Evolutionary conservation across 2,797 vertebrate species (phyloP).

Genomic region (Lophius americanus): DNA sequence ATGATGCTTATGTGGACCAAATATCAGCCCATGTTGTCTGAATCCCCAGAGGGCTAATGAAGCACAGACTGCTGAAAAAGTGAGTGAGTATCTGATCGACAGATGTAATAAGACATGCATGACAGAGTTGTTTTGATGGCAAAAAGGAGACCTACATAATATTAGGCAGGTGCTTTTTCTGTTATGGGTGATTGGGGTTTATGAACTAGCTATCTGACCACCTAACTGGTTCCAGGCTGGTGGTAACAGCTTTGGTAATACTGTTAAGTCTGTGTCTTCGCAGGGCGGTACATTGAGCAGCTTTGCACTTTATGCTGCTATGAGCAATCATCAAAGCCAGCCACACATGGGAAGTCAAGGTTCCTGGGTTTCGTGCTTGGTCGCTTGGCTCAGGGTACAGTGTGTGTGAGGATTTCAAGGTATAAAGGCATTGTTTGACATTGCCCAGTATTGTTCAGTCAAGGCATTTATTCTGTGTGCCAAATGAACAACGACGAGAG

Average conservation of each 20-base stretch:
- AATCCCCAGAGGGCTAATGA: too few species aligned
- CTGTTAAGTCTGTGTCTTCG: slow-evolving; percentile 62
- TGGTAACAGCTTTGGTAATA: slow-evolving; percentile 48
- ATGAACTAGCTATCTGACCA: slow-evolving; percentile 21
- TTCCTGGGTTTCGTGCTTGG: slow-evolving; percentile 61
- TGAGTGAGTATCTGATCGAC: too few species aligned
- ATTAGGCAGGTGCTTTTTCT: too few species aligned
- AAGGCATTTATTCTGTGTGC: slow-evolving; percentile 47
- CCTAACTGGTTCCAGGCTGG: slow-evolving; percentile 41
- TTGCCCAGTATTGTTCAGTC: slow-evolving; percentile 37
- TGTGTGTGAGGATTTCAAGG: slow-evolving; percentile 42
- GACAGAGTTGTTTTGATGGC: too few species aligned
- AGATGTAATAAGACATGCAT: too few species aligned
- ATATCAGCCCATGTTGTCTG: too few species aligned
- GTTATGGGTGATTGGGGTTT: too few species aligned
- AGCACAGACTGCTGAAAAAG: too few species aligned
- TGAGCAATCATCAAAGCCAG: slow-evolving; percentile 81
- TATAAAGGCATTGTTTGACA: slow-evolving; percentile 58
- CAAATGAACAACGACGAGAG: slow-evolving; percentile 36
- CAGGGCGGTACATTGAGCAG: slow-evolving; percentile 71
- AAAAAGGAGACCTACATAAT: too few species aligned
- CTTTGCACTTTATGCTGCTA: slow-evolving; percentile 78
- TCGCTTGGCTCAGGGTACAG: slow-evolving; percentile 38
- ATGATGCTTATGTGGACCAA: too few species aligned
- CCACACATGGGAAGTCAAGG: slow-evolving; percentile 72